Conservation (phyloP, 2,797 vertebrate species). For the Chaetophractus vellerosus region DNA sequence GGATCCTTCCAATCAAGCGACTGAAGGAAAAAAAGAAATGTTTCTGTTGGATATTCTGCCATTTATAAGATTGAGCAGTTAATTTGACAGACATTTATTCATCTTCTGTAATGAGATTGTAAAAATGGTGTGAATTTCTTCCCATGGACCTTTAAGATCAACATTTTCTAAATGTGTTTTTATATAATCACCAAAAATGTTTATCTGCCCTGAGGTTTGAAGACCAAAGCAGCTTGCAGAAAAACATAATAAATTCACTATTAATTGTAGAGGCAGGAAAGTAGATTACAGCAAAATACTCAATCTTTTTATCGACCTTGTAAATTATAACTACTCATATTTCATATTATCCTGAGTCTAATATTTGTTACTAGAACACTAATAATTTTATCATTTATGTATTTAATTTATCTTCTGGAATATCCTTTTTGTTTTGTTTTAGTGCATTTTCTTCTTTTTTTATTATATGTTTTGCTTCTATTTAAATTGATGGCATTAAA, state of each 20-base stretch:
- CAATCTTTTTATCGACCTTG: slow-evolving; percentile 6
- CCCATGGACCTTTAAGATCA: slow-evolving; percentile 63
- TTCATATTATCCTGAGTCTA: slow-evolving; percentile 43
- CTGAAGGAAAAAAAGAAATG: slow-evolving; percentile 44
- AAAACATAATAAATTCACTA: slow-evolving; percentile 72
- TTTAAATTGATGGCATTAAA: slow-evolving; percentile 42
- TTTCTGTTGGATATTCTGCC: background rate
- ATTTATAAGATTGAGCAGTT: slow-evolving; percentile 66
- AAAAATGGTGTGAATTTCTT: slow-evolving; percentile 66
- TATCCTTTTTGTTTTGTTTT: slow-evolving; percentile 53
- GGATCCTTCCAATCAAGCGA: background rate
- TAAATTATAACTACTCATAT: slow-evolving; percentile 3
- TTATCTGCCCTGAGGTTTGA: slow-evolving; percentile 73
- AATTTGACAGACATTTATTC: slow-evolving; percentile 79
- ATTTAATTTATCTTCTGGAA: slow-evolving; percentile 60
- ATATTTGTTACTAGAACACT: slow-evolving; percentile 13
- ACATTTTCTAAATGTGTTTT: slow-evolving; percentile 75
- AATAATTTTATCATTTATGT: slow-evolving; percentile 8
- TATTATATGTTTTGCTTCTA: background rate
- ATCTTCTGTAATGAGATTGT: slow-evolving; percentile 78
- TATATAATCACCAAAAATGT: slow-evolving; percentile 80
- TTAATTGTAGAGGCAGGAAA: slow-evolving; percentile 70
- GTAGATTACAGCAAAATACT: slow-evolving; percentile 58
- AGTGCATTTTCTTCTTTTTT: background rate
- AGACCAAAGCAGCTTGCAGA: slow-evolving; percentile 24